phyloP scores from a whole-genome alignment of 2,113 vertebrate species.

The Brachyhypopomus gauderio region DNA sequence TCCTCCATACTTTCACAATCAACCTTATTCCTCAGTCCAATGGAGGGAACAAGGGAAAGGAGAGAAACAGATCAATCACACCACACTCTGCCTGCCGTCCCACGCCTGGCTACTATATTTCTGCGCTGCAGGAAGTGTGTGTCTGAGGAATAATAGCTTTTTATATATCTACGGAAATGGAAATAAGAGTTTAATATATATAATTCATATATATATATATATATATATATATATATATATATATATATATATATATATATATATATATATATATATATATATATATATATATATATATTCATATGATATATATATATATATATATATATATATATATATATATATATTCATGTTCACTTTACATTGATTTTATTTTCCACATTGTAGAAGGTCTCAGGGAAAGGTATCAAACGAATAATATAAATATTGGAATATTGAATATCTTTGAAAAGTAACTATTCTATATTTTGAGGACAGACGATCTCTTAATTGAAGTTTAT shows the following conservation, averaged over 20 bases:
- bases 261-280: slow-evolving; percentile 10
- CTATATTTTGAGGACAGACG: too few species aligned
- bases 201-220: background rate
- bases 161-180: slow-evolving; percentile 3
- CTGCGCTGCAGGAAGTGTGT: slow-evolving; percentile 30
- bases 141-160: slow-evolving; percentile 13
- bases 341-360: background rate
- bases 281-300: background rate
- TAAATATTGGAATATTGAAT: too few species aligned
- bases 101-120: slow-evolving; percentile 36
- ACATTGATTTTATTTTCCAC: too few species aligned
- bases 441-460: too few species aligned
- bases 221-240: slow-evolving; percentile 10
- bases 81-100: slow-evolving; percentile 7
- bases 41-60: slow-evolving; percentile 14
- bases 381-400: too few species aligned
- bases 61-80: background rate
- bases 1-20: slow-evolving; percentile 18
- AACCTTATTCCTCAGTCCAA: slow-evolving; percentile 19
- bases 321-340: slow-evolving; percentile 13
- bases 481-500: too few species aligned
- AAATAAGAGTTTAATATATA: slow-evolving; percentile 2
- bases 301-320: background rate
- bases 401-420: too few species aligned
- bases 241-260: background rate